Conservation (phyloP, 2,797 vertebrate genomes). For the Acanthurus lineatus region DNA sequence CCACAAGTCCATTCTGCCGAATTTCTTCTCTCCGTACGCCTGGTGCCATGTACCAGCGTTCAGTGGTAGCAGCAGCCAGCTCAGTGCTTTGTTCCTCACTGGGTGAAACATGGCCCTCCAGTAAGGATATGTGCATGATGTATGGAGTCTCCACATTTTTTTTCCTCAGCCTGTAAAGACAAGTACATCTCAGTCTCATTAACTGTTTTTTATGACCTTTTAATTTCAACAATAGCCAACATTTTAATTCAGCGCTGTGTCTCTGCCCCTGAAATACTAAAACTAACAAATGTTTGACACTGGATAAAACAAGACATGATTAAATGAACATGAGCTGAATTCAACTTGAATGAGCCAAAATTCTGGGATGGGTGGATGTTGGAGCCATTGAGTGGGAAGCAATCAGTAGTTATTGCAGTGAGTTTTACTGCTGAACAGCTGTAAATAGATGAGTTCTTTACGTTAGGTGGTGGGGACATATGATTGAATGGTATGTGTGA, state of each 20-base stretch:
- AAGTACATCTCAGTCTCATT: neutral
- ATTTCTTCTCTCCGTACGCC: conserved; percentile 81
- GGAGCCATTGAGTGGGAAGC: neutral
- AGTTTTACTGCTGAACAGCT: neutral
- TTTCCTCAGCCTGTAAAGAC: conserved; percentile 79
- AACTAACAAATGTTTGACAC: neutral
- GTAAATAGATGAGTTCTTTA: no score
- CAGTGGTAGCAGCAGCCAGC: conserved; percentile 74
- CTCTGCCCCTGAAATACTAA: neutral
- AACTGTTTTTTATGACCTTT: neutral
- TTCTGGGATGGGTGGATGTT: neutral
- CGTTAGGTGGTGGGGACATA: no score
- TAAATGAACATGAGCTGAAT: neutral
- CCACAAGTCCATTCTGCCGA: conserved; percentile 81
- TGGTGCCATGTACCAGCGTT: conserved; percentile 84
- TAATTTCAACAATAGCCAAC: neutral
- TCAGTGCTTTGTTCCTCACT: conserved; percentile 28
- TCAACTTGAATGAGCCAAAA: neutral
- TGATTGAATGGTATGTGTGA: neutral
- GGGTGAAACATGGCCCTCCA: conserved; percentile 79
- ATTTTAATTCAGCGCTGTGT: neutral
- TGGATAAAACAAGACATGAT: neutral
- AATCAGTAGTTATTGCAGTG: neutral
- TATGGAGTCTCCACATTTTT: conserved; percentile 78
- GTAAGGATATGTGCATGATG: conserved; percentile 78